These are phyloP conservation scores for Silurus lanzhouensis DNA, from an alignment of 2,797 vertebrate genomes.

Conservation along the genomic window DNA sequence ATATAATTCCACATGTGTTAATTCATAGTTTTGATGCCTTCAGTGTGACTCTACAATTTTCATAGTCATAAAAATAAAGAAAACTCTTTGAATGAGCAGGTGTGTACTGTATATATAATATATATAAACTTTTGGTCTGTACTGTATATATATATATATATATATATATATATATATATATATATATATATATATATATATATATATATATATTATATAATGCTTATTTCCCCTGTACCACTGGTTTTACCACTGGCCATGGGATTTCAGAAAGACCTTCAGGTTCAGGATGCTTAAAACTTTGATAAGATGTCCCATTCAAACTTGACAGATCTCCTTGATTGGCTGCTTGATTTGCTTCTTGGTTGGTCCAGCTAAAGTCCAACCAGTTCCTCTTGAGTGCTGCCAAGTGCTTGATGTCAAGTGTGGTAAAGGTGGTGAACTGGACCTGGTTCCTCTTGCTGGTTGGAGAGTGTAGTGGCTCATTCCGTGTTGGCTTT, in stretches of 20 bases:
- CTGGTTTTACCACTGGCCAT: conserved; percentile 71
- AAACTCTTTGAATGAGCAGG: too few species aligned
- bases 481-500: conserved; percentile 73
- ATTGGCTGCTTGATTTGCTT: conserved; percentile 48
- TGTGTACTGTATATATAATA: too few species aligned
- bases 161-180: too few species aligned
- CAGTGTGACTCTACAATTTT: too few species aligned
- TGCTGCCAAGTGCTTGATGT: conserved; percentile 76
- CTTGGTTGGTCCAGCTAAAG: conserved; percentile 82
- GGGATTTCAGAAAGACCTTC: conserved; percentile 71
- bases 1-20: too few species aligned
- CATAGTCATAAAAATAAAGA: too few species aligned
- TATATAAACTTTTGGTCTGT: too few species aligned
- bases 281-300: conserved; percentile 36
- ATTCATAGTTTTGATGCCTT: too few species aligned
- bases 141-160: too few species aligned
- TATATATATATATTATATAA: too few species aligned
- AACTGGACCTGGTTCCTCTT: conserved; percentile 95
- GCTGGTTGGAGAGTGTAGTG: conserved; percentile 88
- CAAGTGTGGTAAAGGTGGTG: conserved; percentile 88
- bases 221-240: conserved; percentile 49
- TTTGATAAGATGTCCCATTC: conserved; percentile 20
- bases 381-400: conserved; percentile 76
- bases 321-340: conserved; percentile 16
- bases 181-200: too few species aligned